Base-by-base conservation (phyloP, 2,113 vertebrate genomes). In the Synchiropus splendidus region DNA sequence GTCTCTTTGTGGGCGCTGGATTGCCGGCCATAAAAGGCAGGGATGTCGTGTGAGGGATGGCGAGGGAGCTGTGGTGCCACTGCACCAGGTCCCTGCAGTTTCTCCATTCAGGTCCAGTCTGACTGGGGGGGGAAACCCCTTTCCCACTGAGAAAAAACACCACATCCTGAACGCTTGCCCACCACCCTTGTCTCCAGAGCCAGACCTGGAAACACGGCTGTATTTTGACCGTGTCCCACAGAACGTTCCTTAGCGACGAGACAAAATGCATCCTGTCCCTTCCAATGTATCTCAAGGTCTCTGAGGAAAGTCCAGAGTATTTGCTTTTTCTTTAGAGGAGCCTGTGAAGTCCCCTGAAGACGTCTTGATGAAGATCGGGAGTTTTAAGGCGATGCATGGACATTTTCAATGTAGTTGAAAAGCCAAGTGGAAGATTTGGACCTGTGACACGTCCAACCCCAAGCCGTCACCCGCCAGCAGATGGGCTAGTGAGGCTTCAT, bases 11-110 rank as follows among this genome's bases (percentile, higher is more conserved):
- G 32, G 35, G 30, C n/a, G 21, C 48, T 52, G 18, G 5, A 12
- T 51, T 51, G 58, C 45, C 46, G 45, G 50, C 72, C 72, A 64
- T 79, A 78, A 71, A 77, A 64, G 72, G 68, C 45, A 58, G 42
- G 37, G 57, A 64, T 58, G 61, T n/a, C 17, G 54, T 40, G 58
- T 78, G 70, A 78, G 16, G 51, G 62, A 79, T 73, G 65, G 45
- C 41, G 45, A 39, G 39, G 40, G 62, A 39, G 37, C 46, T 54
- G 27, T 32, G 49, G 60, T 58, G 62, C 50, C 54, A 64, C 61
- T 54, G 42, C 41, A 0, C 34, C 51, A 39, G 18, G 36, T 39
- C 46, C 47, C 68, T 79, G 67, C 62, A 57, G 56, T 70, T 70
- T 61, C 51, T 76, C 65, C 55, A 54, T 53, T 70, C 54, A 57